Base-by-base conservation (phyloP, 2,797 vertebrate species). In the Sebastes vulpes region DNA sequence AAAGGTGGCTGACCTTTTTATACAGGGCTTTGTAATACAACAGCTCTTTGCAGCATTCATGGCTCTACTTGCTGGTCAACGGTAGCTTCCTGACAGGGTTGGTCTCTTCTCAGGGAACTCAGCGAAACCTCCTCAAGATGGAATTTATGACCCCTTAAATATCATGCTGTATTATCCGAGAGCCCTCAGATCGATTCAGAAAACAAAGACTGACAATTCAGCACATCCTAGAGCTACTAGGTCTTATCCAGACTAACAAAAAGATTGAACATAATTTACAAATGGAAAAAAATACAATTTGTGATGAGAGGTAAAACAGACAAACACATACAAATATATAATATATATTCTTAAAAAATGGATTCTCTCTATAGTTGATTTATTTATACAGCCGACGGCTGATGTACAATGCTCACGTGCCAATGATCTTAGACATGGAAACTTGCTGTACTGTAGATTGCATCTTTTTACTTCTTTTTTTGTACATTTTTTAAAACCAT, bases 261-360 rank as follows among this genome's bases (percentile, higher is more conserved):
- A 89, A 88, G 92, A 93, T 88, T 87, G 72, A 96, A 96, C 95
- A 96, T 96, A 94, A 96, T 95, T 96, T 96, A 96, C 95, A 96
- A 91, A 93, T 92, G 89, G 71, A 82, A 89, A 88, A 83, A 88
- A 94, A 92, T 73, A 92, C 72, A 91, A 91, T 90, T 90, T 92
- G 88, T 85, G 90, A 94, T 92, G 92, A 94, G 91, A 94, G 94
- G 91, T 92, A 94, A 94, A 96, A 95, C 93, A 93, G 92, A 96
- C 94, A 96, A 94, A 96, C 95, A 95, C 94, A 96, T 96, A 97
- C 93, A 96, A 96, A 96, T 96, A 96, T 96, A 96, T 96, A 96
- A 96, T 96, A 96, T 96, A 96, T 96, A 95, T 96, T 96, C 93
- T 96, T 95, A 94, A 96, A 96, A 96, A 96, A 95, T 94, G 93